Conservation (phyloP, 2,888 invertebrate species). For the Scaptodrosophila latifasciaeformis region DNA sequence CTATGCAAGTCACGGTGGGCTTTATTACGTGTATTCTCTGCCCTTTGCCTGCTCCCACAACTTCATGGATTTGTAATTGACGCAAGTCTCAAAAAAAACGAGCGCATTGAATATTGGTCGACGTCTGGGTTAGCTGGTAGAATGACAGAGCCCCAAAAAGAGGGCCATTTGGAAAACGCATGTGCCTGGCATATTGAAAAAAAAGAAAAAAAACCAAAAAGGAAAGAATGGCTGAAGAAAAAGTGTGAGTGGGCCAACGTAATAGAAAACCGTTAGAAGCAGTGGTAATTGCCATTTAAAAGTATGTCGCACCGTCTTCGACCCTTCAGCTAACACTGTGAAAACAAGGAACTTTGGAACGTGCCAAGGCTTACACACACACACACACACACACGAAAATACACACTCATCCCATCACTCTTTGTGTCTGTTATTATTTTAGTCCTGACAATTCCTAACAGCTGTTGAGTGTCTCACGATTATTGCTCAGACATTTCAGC, state of each 20-base stretch:
- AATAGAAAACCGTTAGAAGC: slow-evolving; percentile 58
- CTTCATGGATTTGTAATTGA: slow-evolving; percentile 38
- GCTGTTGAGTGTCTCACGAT: no score
- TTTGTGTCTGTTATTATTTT: no score
- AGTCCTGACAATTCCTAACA: no score
- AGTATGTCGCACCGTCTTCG: slow-evolving; percentile 46
- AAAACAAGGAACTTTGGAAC: slow-evolving; percentile 23
- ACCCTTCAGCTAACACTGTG: slow-evolving; percentile 11
- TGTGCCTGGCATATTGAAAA: slow-evolving; percentile 58
- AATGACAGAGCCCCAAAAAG: no score
- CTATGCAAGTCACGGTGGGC: slow-evolving; percentile 58
- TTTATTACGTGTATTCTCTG: slow-evolving; percentile 27
- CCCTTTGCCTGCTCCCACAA: neutral
- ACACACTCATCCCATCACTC: no score
- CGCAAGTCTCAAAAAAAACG: slow-evolving; percentile 48
- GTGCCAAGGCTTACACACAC: slow-evolving; percentile 25
- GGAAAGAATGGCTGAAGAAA: slow-evolving; percentile 17
- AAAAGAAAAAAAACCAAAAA: slow-evolving; percentile 18
- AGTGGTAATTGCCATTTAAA: slow-evolving; percentile 60
- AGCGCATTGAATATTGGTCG: slow-evolving; percentile 7
- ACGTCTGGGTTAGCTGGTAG: no score
- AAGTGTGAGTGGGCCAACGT: slow-evolving; percentile 10
- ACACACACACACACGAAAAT: no score
- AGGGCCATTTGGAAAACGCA: slow-evolving; percentile 5
- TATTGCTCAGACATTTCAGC: no score